Base-by-base conservation (phyloP, 37 sponge, comb jelly and placozoan species). In the Amphimedon queenslandica region DNA sequence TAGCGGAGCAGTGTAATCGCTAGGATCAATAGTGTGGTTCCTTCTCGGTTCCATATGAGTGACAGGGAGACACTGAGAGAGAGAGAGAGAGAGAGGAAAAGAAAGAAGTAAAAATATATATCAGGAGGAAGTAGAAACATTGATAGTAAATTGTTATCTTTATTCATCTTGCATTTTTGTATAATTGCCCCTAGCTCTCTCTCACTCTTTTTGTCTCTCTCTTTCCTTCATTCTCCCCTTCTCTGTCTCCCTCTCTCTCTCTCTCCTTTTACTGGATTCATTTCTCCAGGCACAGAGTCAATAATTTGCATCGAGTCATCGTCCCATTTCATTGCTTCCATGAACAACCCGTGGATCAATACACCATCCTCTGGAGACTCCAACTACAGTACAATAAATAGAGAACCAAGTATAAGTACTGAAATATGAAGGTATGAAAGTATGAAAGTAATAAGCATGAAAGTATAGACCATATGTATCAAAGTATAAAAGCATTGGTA, bases 311-410 rank as follows among this genome's bases (percentile, higher is more conserved):
- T 90, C 29, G 61, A 77, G 18, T 96, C 94, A 66, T 80, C 77
- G 40, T 95, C 89, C 99, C 99, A 99, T 29, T 83, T 72, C 67
- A 84, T 78, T 24, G 93, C 91, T 33, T 99, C 99, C 84, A 95
- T 80, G 83, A 90, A 99, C 57, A 99, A 73, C 0, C 99, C 99
- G 67, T 95, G 99, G 30, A 98, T 73, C 30, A 92, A 40, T 11
- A 94, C 96, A 33, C 99, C 99, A 84, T 98, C 91, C 37, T 89
- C 88, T n/a, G 83, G 87, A 16, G 24, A 25, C 2, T 79, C 87
- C 25, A 95, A 27, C 70, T 66, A 6, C 28, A 60, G 16, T 37
- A 36, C 57, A 60, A 24, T 60, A 60, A 25, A n/a, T n/a, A 60
- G 21, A 60, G 5, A 25, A 60, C 4, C 24, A 8, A 25, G 11